Evolutionary conservation across 2,888 invertebrate species (phyloP), one percentile per base, ranked within the genome.

Genomic region (Didymodactylos carnosus): DNA sequence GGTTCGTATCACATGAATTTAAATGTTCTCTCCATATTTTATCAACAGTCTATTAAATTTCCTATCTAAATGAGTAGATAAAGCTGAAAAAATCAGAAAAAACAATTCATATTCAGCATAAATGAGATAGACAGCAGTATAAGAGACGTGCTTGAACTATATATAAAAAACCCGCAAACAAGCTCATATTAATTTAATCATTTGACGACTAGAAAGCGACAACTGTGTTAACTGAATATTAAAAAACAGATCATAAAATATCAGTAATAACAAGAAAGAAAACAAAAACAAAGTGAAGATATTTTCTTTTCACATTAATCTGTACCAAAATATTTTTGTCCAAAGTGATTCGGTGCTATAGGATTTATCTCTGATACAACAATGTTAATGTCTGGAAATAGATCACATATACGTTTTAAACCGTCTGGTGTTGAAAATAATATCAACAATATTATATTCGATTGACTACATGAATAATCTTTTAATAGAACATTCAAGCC

Each of bases 251-350:
- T 25, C 1, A 16, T 14, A 3, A 13, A 51, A 25, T 27, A 51
- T 14, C 14, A 27, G 10, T 5, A 1, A 51, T n/a, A 46, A 8
- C 23, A 11, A 62, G 35, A 19, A 62, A 14, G 19, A 62, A 19
- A 51, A 51, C 51, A 51, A 27, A 16, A 19, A 19, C 29, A 62
- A 62, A 19, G 1, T 35, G n/a, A n/a, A n/a, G 19, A n/a, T n/a
- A n/a, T n/a, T 7, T 14, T 19, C 16, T 27, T 51, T 4, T 3
- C 35, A 35, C 19, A 62, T 70, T 70, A 49, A 25, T 75, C 62
- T 25, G 72, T 72, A 29, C 75, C 75, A 41, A 75, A 75, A 69
- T 75, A 75, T 69, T 72, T 46, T 75, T 72, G 75, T 35, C 72
- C 75, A 70, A 75, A 75, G 46, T 74, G 71, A 46, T 62, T 72